These are phyloP conservation scores for Heterodera filipjevi DNA, from an alignment of 2,888 invertebrate species.

Conservation along the genomic window DNA sequence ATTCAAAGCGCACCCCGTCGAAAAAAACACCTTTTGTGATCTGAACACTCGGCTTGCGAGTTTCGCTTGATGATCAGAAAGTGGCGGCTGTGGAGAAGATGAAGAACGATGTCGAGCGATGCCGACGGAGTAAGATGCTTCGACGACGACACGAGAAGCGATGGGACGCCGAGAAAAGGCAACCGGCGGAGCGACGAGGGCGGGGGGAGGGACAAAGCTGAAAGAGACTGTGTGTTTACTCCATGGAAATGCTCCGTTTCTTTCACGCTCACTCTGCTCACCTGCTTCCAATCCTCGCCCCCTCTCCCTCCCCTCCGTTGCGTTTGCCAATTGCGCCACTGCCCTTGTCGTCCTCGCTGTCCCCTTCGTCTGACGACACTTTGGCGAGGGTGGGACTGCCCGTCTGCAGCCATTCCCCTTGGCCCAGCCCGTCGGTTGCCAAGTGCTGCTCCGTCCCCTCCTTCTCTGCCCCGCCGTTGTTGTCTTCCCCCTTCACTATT, in stretches of 20 bases:
- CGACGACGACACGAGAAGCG: slow-evolving; percentile 23
- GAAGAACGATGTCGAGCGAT: not conserved
- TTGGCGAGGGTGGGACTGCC: not conserved
- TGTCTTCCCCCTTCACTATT: not conserved
- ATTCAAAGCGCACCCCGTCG: no score
- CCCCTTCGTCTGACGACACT: not conserved
- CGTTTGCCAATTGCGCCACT: not conserved
- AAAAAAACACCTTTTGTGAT: slow-evolving; percentile 6
- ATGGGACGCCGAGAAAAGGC: slow-evolving; percentile 2
- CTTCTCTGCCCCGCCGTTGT: not conserved
- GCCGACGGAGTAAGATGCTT: slow-evolving; percentile 19
- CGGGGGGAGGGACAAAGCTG: not conserved
- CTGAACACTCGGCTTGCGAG: not conserved
- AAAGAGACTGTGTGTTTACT: not conserved
- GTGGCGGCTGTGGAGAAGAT: not conserved
- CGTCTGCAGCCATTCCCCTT: not conserved
- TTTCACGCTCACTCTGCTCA: not conserved
- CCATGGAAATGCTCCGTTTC: not conserved
- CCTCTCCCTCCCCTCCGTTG: not conserved
- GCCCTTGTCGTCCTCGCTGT: not conserved
- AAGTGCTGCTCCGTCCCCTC: not conserved
- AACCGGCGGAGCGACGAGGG: not conserved
- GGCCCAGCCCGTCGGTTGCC: not conserved
- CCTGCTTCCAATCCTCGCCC: not conserved
- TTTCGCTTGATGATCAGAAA: not conserved